phyloP scores from a whole-genome alignment of 2,888 invertebrate genomes.

The Sinodicranocentrus sp. region DNA sequence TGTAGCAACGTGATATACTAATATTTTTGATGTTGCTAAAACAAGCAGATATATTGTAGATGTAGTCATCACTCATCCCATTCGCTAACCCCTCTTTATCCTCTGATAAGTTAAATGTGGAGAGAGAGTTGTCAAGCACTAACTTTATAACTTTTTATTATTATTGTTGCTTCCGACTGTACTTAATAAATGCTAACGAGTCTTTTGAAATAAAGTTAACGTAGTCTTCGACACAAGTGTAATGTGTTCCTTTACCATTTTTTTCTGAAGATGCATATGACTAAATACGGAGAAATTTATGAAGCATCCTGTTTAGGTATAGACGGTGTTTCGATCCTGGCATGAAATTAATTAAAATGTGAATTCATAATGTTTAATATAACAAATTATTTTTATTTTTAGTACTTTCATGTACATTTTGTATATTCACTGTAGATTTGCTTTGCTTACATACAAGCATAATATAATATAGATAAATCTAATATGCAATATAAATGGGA shows the following conservation, averaged over 20 bases:
- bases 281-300: too few species aligned
- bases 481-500: not conserved
- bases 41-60: too few species aligned
- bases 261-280: too few species aligned
- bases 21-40: too few species aligned
- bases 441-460: conserved; percentile 19
- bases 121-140: too few species aligned
- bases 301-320: too few species aligned
- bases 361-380: conserved; percentile 2
- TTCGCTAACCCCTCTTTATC: too few species aligned
- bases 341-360: not conserved
- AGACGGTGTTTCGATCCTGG: too few species aligned
- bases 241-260: too few species aligned
- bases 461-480: not conserved
- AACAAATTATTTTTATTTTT: conserved; percentile 36
- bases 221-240: not conserved
- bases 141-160: not conserved
- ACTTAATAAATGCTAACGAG: not conserved
- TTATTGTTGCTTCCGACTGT: not conserved
- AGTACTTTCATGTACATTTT: conserved; percentile 30
- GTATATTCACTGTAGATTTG: conserved; percentile 7
- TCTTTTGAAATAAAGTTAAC: conserved; percentile 1
- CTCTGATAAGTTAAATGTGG: too few species aligned
- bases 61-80: too few species aligned
- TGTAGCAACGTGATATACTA: too few species aligned